These are phyloP conservation scores for Brachypterus glaber DNA, from an alignment of 2,888 invertebrate genomes.

Conservation along the genomic window DNA sequence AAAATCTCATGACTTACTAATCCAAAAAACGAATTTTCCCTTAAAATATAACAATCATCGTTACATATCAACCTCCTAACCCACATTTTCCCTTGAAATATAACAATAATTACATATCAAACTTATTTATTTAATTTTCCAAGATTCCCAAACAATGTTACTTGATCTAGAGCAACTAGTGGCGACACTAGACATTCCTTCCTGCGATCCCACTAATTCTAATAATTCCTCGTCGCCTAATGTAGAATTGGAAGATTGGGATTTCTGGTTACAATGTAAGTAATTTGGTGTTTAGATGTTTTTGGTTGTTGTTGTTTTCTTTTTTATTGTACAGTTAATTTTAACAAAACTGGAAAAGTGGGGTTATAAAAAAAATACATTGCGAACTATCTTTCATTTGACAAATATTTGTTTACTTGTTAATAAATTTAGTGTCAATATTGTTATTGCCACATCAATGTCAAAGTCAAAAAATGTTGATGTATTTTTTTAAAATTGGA, in stretches of 20 bases:
- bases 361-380: no score
- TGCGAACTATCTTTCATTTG: no score
- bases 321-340: no score
- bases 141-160: constrained; percentile 44
- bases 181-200: constrained; percentile 33
- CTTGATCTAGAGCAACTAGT: constrained; percentile 49
- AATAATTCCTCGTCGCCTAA: constrained; percentile 23
- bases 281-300: no score
- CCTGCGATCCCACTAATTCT: constrained; percentile 15
- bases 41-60: neutral
- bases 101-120: neutral
- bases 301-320: no score
- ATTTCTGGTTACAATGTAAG: constrained; percentile 38
- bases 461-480: no score
- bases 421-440: no score
- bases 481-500: no score
- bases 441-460: no score
- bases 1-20: constrained; percentile 26
- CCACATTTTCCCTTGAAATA: neutral
- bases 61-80: neutral
- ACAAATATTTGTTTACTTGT: no score
- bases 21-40: constrained; percentile 2
- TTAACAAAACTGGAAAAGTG: no score
- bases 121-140: constrained; percentile 4
- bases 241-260: constrained; percentile 34